phyloP scores from a whole-genome alignment of 1,140 invertebrate species.

The Macrocentrus cingulum region DNA sequence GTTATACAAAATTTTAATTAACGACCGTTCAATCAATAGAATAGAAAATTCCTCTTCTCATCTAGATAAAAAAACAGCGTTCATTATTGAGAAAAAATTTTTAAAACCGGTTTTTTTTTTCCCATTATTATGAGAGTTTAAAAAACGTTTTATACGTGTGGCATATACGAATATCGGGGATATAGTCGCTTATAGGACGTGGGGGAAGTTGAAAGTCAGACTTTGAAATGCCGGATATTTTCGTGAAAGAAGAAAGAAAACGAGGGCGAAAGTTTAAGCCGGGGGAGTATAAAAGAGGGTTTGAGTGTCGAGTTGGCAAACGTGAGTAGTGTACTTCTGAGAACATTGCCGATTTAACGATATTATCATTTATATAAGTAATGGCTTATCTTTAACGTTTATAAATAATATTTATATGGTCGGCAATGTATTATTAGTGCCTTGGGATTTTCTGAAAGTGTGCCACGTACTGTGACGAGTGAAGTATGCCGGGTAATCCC shows the following conservation, averaged over 20 bases:
- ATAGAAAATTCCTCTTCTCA: too few relatives aligned
- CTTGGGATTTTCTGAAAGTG: too few relatives aligned
- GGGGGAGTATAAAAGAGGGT: background rate
- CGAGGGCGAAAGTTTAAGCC: background rate
- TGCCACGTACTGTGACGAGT: too few relatives aligned
- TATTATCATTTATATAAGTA: too few relatives aligned
- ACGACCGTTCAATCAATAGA: too few relatives aligned
- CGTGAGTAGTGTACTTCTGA: background rate
- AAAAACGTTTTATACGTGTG: conserved; percentile 14
- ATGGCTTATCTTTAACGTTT: conserved; percentile 1
- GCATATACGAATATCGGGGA: conserved; percentile 6
- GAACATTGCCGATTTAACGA: conserved; percentile 17
- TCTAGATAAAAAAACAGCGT: too few relatives aligned
- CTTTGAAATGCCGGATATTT: conserved; percentile 20
- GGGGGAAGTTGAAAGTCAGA: conserved; percentile 5
- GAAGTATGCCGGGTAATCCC: too few relatives aligned
- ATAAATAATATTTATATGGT: too few relatives aligned
- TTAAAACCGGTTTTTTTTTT: background rate
- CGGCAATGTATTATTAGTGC: too few relatives aligned
- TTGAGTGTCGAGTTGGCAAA: conserved; percentile 11
- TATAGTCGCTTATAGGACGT: background rate
- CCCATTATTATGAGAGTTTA: background rate
- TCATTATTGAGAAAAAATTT: too few relatives aligned
- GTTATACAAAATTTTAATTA: too few relatives aligned
- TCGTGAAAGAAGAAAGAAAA: conserved; percentile 1